Evolutionary conservation across 2,113 vertebrate species (phyloP).

Genomic region (Salminus brasiliensis): DNA sequence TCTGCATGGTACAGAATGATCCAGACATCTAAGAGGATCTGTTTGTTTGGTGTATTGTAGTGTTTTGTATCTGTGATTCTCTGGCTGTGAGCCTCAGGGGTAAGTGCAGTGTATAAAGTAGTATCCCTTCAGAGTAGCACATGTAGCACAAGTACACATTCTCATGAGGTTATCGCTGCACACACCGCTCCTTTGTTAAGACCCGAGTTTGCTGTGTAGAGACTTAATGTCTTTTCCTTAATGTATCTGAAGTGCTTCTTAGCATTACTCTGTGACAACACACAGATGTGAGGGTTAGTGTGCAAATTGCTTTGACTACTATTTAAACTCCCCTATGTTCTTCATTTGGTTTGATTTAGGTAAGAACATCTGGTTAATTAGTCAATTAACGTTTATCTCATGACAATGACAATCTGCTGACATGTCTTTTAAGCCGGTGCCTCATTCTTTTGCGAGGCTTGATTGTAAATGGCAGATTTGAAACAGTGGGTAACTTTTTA

Average conservation of each 20-base stretch:
- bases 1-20: not conserved
- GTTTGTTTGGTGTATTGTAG: slow-evolving; percentile 14
- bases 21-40: not conserved
- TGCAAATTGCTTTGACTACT: not conserved
- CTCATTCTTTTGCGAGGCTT: not conserved
- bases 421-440: not conserved
- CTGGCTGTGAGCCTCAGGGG: slow-evolving; percentile 30
- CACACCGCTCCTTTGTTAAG: not conserved
- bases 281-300: not conserved
- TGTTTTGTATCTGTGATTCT: slow-evolving; percentile 27
- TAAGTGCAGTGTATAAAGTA: slow-evolving; percentile 35
- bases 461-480: slow-evolving; percentile 18
- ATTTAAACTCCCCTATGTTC: not conserved
- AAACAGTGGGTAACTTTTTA: slow-evolving; percentile 54
- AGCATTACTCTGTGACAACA: not conserved
- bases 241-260: not conserved
- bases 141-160: not conserved
- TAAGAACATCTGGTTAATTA: not conserved
- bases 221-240: not conserved
- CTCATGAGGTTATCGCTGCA: not conserved
- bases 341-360: not conserved
- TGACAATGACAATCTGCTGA: not conserved
- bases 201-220: not conserved
- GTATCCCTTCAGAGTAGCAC: slow-evolving; percentile 24
- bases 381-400: not conserved